Evolutionary conservation across 30 jellyfish, hydroid and myxozoan species (phyloP), one percentile per base, ranked within the genome.

Genomic region (Hydractinia symbiolongicarpus): DNA sequence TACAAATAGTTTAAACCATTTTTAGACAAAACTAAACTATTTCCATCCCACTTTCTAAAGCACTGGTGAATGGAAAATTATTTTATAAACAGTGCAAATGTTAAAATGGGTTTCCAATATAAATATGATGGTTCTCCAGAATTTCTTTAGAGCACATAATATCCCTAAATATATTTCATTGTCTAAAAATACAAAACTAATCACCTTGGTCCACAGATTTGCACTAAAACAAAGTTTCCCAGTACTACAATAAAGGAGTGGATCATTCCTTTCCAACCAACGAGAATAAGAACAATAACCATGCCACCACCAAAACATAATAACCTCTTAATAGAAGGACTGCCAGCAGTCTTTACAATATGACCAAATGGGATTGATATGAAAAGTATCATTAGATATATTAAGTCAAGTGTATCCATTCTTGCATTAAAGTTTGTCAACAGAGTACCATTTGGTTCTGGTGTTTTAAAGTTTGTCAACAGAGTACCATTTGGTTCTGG

Each of bases 341-440:
- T 73, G 51, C 56, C 80, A 15, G 82, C 67, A 16, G 79, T 40
- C 86, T 86, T 90, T 15, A 90, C 89, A 21, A 90, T 66, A 81
- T 90, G 97, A 15, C 97, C 97, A 72, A 67, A 61, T 7, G 95
- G 95, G 17, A 90, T 90, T 58, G 89, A 69, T n/a, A 72, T 3
- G 21, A 90, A 84, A 73, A 90, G 82, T 10, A 90, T 84, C 19
- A 50, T 50, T 20, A 90, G 19, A 74, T 90, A 90, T 8, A 90
- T 79, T 60, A 84, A 55, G 72, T 90, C 97, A 21, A 57, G 82
- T 61, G 93, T 71, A 50, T 89, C 77, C 97, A 90, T 90, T 54
- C 8, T 69, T 61, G 44, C 44, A 2, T 30, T 30, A 30, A 30
- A 30, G 44, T 30, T 30, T 30, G 44, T 30, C 44, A 30, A 30